phyloP scores from a whole-genome alignment of 2,888 invertebrate species.

The Lepidochitona cinerea region DNA sequence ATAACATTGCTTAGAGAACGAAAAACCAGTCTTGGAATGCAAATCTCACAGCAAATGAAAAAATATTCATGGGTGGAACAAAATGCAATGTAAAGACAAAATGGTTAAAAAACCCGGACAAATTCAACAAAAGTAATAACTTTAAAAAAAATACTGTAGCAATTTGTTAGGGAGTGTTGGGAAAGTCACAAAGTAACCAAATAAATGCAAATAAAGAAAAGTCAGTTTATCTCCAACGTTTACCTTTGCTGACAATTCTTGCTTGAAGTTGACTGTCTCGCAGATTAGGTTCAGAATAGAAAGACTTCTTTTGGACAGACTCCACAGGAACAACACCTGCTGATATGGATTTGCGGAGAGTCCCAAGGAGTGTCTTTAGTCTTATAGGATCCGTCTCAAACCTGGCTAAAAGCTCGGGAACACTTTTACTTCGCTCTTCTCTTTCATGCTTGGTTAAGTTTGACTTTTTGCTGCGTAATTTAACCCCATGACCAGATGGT shows the following conservation, averaged over 20 bases:
- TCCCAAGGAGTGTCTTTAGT: slow-evolving; percentile 30
- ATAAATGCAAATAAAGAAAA: too few species aligned
- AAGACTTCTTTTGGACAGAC: slow-evolving; percentile 40
- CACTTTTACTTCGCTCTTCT: slow-evolving; percentile 52
- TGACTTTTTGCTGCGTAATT: background rate
- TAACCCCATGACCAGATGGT: slow-evolving; percentile 1
- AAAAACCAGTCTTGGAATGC: too few species aligned
- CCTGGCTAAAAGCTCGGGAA: slow-evolving; percentile 57
- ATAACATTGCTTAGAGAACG: too few species aligned
- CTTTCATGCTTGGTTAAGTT: slow-evolving; percentile 16
- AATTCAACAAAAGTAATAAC: too few species aligned
- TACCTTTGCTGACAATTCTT: background rate
- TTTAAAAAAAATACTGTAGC: too few species aligned
- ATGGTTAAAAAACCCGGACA: too few species aligned
- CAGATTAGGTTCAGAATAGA: slow-evolving; percentile 40
- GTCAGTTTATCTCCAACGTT: background rate
- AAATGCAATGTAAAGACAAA: too few species aligned
- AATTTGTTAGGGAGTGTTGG: too few species aligned
- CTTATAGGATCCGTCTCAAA: slow-evolving; percentile 47
- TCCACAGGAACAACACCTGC: slow-evolving; percentile 47
- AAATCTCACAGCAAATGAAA: too few species aligned
- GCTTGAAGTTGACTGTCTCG: background rate
- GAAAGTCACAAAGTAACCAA: too few species aligned
- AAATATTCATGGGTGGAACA: too few species aligned
- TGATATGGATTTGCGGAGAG: slow-evolving; percentile 52